These are phyloP conservation scores for Archilochus colubris DNA, from an alignment of 2,113 vertebrate genomes.

Conservation along the genomic window DNA sequence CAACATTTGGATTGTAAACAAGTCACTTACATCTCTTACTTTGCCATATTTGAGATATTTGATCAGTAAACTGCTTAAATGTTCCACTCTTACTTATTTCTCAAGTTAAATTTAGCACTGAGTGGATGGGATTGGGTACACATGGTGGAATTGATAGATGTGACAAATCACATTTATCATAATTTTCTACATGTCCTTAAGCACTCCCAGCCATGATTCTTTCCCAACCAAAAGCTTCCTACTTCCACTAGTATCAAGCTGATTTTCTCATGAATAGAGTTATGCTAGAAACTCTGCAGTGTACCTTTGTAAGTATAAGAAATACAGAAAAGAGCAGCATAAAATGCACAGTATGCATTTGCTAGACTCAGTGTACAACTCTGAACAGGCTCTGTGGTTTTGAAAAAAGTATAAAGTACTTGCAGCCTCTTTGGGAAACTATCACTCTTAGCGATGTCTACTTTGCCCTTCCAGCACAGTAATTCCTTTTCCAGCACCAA, in stretches of 20 bases:
- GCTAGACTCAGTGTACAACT: too few species aligned
- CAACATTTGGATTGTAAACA: background rate
- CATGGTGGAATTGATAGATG: background rate
- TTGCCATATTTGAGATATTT: background rate
- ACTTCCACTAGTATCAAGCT: background rate
- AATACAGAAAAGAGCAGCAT: background rate
- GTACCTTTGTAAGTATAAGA: background rate
- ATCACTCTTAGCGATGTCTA: too few species aligned
- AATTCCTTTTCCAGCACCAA: too few species aligned
- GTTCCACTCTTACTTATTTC: background rate
- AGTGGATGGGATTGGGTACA: background rate
- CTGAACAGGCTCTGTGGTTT: too few species aligned
- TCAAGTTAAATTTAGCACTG: background rate
- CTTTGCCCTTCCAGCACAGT: too few species aligned
- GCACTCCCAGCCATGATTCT: background rate
- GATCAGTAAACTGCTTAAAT: background rate
- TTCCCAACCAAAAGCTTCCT: background rate
- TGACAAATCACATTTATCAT: background rate
- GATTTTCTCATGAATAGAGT: background rate
- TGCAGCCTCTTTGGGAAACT: too few species aligned
- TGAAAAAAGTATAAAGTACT: too few species aligned
- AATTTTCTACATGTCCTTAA: background rate
- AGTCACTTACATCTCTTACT: background rate
- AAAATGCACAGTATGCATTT: too few species aligned
- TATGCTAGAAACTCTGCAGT: background rate